Evolutionary conservation across 2,888 invertebrate species (phyloP).

Genomic region (Philaethria dido): DNA sequence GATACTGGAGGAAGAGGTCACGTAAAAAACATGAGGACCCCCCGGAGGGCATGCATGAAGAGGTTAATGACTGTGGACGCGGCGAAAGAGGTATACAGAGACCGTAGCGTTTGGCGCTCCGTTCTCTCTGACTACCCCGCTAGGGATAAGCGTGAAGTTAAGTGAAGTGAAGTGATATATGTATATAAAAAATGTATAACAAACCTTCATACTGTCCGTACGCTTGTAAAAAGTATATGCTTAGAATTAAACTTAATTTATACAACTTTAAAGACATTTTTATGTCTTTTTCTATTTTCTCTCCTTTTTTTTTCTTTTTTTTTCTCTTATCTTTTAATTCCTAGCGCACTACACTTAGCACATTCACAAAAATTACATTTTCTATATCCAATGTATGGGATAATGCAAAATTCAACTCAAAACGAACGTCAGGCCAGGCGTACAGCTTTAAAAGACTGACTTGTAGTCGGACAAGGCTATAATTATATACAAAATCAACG

Average conservation of each 20-base stretch:
- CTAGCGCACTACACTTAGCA: slow-evolving; percentile 2
- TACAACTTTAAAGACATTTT: background rate
- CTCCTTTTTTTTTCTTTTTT: background rate
- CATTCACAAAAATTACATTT: background rate
- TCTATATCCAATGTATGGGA: background rate
- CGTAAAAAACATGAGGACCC: too few relatives aligned
- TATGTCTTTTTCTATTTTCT: background rate
- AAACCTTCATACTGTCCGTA: slow-evolving; percentile 30
- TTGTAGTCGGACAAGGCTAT: too few relatives aligned
- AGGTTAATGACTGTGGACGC: too few relatives aligned
- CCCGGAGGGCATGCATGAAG: too few relatives aligned
- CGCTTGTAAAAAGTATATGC: slow-evolving; percentile 5
- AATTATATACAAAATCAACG: background rate
- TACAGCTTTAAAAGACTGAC: too few relatives aligned
- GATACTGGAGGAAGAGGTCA: too few relatives aligned
- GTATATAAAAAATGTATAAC: background rate
- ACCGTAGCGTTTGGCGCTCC: too few relatives aligned
- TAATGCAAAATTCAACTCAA: background rate
- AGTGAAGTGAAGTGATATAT: too few relatives aligned
- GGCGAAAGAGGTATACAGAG: too few relatives aligned
- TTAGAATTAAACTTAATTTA: background rate
- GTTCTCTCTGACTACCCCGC: too few relatives aligned
- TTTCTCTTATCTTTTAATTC: background rate
- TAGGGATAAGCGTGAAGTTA: too few relatives aligned
- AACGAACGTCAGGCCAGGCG: too few relatives aligned